Evolutionary conservation across 64 coral and sea anemone species (phyloP), one percentile per base, ranked within the genome.

Genomic region (Montipora efflorescens): DNA sequence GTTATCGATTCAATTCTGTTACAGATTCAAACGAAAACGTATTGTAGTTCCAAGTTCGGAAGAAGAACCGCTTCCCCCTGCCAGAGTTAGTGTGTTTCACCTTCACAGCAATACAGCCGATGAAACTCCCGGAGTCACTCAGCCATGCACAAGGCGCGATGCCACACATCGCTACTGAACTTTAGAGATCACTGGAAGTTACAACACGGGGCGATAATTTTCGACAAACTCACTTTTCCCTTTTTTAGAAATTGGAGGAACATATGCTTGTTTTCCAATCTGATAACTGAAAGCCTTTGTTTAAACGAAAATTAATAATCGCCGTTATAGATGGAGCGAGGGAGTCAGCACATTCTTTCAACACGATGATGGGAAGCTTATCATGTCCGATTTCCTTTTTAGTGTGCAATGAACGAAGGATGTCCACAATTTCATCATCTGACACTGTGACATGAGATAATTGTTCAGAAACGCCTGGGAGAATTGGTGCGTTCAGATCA

Each of bases 161-260:
- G 70, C 19, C 19, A 74, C 70, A 74, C 70, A 74, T 4, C 70
- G 16, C 70, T 74, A 0, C 70, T 74, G 70, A 74, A 74, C 70
- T 74, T 74, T 5, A 74, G 70, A 74, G 70, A 74, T 28, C 19
- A 74, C 70, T 20, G 70, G 19, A 74, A 74, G 70, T 74, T 36
- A 74, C 18, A n/a, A 74, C 70, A 74, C 18, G 70, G 18, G 70
- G 70, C 70, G 18, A 74, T 74, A 74, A 19, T 74, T 74, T 74
- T 74, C 13, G 70, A 74, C 11, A 74, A 10, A 74, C 70, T 74
- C 70, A 1, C 70, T 74, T 74, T 74, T 74, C 70, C 70, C 70
- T 74, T 74, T 74, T 74, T 74, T 74, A 25, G 7, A 73, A 74
- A 74, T 74, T n/a, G 70, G 70, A 74, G 70, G 70, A 74, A 74